Evolutionary conservation across 2,113 vertebrate genomes (phyloP).

Genomic region (Capreolus pygargus): DNA sequence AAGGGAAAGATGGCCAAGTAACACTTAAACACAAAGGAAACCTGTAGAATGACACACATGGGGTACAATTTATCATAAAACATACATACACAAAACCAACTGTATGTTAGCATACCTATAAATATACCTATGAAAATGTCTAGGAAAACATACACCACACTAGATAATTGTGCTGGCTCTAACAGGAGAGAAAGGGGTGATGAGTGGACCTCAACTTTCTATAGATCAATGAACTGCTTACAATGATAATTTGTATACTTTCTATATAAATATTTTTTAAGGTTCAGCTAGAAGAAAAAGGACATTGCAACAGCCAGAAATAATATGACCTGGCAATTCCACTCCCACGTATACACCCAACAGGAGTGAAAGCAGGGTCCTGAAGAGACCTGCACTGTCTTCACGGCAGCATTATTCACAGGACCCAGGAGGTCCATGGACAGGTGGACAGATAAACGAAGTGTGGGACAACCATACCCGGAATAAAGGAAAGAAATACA

Average conservation of each 20-base stretch:
- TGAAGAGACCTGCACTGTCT: neutral
- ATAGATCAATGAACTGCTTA: neutral
- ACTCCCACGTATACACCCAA: neutral
- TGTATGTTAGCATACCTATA: neutral
- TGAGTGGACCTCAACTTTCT: neutral
- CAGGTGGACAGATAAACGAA: neutral
- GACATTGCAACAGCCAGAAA: neutral
- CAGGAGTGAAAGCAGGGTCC: neutral
- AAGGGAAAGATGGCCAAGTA: neutral
- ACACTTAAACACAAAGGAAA: neutral
- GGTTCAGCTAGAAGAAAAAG: neutral
- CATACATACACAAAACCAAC: neutral
- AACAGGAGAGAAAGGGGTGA: neutral
- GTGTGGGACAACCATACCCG: neutral
- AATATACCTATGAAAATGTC: neutral
- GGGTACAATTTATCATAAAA: neutral
- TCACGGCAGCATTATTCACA: neutral
- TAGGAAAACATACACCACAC: neutral
- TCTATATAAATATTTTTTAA: neutral
- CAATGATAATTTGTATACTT: neutral
- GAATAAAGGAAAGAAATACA: neutral
- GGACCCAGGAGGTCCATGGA: neutral
- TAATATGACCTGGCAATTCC: neutral
- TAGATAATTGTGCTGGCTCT: neutral
- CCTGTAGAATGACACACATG: neutral